Evolutionary conservation across 2,888 invertebrate genomes (phyloP).

Genomic region (Griposia aprilina): DNA sequence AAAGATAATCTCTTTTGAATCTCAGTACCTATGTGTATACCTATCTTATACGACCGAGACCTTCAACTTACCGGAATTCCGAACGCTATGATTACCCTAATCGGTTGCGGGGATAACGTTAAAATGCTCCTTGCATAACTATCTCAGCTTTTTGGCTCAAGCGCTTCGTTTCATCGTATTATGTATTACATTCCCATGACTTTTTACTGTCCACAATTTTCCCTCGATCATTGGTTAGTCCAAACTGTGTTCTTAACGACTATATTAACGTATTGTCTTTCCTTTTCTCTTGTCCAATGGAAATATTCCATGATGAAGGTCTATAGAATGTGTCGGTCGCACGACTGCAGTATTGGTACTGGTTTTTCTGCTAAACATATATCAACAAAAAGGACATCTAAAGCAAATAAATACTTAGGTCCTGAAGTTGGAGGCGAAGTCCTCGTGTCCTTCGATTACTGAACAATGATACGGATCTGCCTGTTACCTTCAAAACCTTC

Average conservation of each 20-base stretch:
- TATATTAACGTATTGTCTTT: too few relatives aligned
- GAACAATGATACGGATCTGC: not conserved
- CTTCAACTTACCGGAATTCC: conserved; percentile 15
- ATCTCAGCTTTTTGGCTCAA: conserved; percentile 8
- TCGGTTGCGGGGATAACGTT: conserved; percentile 36
- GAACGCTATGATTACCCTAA: conserved; percentile 39
- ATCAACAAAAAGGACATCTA: not conserved
- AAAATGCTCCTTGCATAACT: conserved; percentile 31
- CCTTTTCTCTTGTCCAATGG: too few relatives aligned
- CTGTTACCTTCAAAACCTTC: conserved; percentile 14
- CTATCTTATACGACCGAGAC: conserved; percentile 24
- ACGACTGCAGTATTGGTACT: not conserved
- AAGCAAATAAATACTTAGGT: not conserved
- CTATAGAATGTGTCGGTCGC: not conserved
- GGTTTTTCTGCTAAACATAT: not conserved
- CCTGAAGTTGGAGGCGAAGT: not conserved
- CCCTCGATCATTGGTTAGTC: not conserved
- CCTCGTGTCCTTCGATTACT: conserved; percentile 4
- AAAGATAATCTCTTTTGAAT: not conserved
- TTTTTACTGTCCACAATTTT: conserved; percentile 16
- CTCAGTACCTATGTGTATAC: not conserved
- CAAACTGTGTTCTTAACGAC: conserved; percentile 7
- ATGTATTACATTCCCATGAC: not conserved
- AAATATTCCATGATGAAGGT: conserved; percentile 4
- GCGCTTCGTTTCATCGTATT: conserved; percentile 19